These are phyloP conservation scores for Hypomecis atomaria DNA, from an alignment of 2,888 invertebrate species.

Conservation along the genomic window DNA sequence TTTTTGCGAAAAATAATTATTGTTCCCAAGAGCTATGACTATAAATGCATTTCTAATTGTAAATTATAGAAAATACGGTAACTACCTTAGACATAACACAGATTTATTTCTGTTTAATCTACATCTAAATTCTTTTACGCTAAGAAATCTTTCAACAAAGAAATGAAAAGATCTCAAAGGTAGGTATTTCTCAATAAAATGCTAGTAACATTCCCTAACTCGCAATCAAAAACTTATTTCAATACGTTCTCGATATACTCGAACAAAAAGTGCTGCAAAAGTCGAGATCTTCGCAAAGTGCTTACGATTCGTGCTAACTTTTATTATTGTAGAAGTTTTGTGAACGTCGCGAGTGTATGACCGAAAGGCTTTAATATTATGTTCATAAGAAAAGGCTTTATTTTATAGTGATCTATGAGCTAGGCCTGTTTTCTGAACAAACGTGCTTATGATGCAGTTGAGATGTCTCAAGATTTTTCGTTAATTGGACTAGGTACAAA, in stretches of 20 bases:
- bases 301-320: slow-evolving; percentile 24
- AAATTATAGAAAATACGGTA: no score
- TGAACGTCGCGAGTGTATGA: slow-evolving; percentile 28
- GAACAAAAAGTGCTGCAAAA: slow-evolving; percentile 27
- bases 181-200: slow-evolving; percentile 6
- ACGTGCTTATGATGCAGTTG: no score
- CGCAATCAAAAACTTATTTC: slow-evolving; percentile 20
- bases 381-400: background rate
- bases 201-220: slow-evolving; percentile 3
- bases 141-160: background rate
- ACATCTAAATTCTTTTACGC: no score
- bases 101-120: no score
- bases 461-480: no score
- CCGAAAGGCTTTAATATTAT: background rate
- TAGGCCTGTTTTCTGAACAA: no score
- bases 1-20: no score
- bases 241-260: slow-evolving; percentile 15
- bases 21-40: no score
- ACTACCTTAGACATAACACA: no score
- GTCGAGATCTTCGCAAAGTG: slow-evolving; percentile 9
- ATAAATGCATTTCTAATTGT: no score
- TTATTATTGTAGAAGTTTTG: slow-evolving; percentile 36
- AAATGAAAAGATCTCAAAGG: background rate
- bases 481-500: no score
- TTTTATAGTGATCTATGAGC: slow-evolving; percentile 40